These are phyloP conservation scores for Ondatra zibethicus DNA, from an alignment of 2,113 vertebrate genomes.

Conservation along the genomic window DNA sequence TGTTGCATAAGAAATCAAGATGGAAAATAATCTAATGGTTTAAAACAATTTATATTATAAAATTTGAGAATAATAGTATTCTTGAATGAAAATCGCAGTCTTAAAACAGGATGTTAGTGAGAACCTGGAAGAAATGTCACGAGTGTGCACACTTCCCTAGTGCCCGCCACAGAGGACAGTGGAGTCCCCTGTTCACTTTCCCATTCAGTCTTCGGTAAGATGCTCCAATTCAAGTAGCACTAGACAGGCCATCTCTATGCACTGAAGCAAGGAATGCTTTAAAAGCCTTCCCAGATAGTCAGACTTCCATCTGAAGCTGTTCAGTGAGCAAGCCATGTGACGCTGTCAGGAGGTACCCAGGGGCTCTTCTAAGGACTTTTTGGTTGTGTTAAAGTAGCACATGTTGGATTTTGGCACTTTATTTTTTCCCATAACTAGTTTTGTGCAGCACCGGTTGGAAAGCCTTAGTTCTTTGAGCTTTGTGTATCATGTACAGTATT, in stretches of 20 bases:
- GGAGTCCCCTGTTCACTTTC: conserved; percentile 13
- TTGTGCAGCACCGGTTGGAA: conserved; percentile 33
- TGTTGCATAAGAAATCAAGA: conserved; percentile 13
- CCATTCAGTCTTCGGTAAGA: conserved; percentile 37
- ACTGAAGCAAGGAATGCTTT: conserved; percentile 49
- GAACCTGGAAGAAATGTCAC: background rate
- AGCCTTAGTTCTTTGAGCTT: background rate
- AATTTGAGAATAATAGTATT: conserved; percentile 21
- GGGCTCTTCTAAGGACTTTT: conserved; percentile 22
- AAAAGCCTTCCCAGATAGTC: conserved; percentile 52
- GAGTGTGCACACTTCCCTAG: conserved; percentile 21
- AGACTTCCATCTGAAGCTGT: conserved; percentile 62
- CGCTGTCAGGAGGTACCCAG: conserved; percentile 45
- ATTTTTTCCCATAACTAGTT: background rate
- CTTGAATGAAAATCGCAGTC: conserved; percentile 36
- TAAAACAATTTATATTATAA: conserved; percentile 13
- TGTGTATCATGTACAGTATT: background rate
- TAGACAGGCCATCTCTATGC: conserved; percentile 52
- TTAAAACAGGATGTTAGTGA: conserved; percentile 29
- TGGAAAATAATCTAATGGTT: conserved; percentile 21
- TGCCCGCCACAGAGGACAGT: conserved; percentile 46
- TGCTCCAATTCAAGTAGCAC: conserved; percentile 58
- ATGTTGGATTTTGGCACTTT: background rate
- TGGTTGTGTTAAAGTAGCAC: conserved; percentile 4
- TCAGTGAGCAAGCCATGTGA: conserved; percentile 42